Base-by-base conservation (phyloP, 2,888 invertebrate genomes). In the Plemyria rubiginata region DNA sequence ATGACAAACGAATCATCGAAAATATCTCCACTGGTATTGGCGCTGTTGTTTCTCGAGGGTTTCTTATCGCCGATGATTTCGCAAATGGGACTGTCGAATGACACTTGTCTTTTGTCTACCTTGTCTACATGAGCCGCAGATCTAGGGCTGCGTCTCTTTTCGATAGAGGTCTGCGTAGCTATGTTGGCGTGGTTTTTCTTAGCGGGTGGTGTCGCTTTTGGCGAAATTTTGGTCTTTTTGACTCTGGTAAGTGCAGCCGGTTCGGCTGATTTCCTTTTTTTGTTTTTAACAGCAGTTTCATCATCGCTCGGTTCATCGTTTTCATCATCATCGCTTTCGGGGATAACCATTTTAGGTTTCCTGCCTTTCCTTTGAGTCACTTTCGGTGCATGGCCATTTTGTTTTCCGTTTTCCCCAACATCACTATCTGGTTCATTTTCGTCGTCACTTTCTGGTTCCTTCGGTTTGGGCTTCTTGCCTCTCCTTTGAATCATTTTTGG, bases 1-100 rank as follows among this genome's bases (percentile, higher is more conserved):
- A 87, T 78, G 2, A 74, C 80, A 41, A 87, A 87, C 0, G 93
- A 90, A 66, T 93, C 92, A 0, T 92, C 93, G 45, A 93, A 92
- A 4, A 93, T 86, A 58, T 93, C 93, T 0, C 79, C 83, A 54
- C 93, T 92, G 0, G 88, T 84, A 62, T 91, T 83, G 0, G 78
- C 76, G 0, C 64, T 64, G 80, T 81, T 13, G 71, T 70, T 52
- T 61, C 72, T 72, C 9, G 70, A 55, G 9, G 69, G 68, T 72
- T 75, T 77, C 46, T 16, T 80, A 1, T 81, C 82, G 0, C 81
- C 85, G 0, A 90, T 84, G 12, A 88, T 67, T 66, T 84, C 86
- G 51, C 82, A 81, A 22, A 90, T 82, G 0, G 92, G 90, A 49
- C 89, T 90, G 58, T 91, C 86, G 50, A 90, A 90, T 0, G 88